Percentiles rank a stretch among this genome's conserved stretches.
phyloP scores from a whole-genome alignment of 2,888 invertebrate genomes.

The Drosophila pseudotakahashii region DNA sequence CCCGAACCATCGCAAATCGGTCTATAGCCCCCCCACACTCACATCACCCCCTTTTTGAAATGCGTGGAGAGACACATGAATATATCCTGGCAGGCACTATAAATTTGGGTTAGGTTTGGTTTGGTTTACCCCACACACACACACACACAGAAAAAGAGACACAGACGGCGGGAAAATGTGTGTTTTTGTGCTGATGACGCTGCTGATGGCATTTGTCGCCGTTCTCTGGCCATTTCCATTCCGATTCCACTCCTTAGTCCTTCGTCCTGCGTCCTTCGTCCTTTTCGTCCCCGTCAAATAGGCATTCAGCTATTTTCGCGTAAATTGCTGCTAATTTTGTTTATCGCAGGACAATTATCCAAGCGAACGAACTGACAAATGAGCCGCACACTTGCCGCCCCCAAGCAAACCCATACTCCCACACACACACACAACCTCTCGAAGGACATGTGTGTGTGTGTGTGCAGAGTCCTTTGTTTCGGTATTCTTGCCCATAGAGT shows the following conservation, averaged over 20 bases:
- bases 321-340: slow-evolving; percentile 84
- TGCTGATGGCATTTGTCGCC: slow-evolving; percentile 71
- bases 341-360: slow-evolving; percentile 84
- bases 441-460: slow-evolving; percentile 10
- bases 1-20: background rate
- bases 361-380: slow-evolving; percentile 84
- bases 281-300: slow-evolving; percentile 44
- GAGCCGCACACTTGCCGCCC: slow-evolving; percentile 68
- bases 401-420: slow-evolving; percentile 10
- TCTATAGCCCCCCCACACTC: slow-evolving; percentile 1
- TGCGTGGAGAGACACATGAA: slow-evolving; percentile 57
- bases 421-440: background rate
- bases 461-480: slow-evolving; percentile 18
- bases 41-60: background rate
- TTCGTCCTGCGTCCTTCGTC: slow-evolving; percentile 19
- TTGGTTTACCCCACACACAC: slow-evolving; percentile 13
- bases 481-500: background rate
- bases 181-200: slow-evolving; percentile 37
- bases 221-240: slow-evolving; percentile 40
- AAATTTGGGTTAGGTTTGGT: slow-evolving; percentile 49
- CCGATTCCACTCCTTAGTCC: slow-evolving; percentile 18
- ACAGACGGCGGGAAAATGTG: slow-evolving; percentile 18
- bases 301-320: slow-evolving; percentile 75
- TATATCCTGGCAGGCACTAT: slow-evolving; percentile 68
- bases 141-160: background rate